Evolutionary conservation across 2,113 vertebrate genomes (phyloP).

Genomic region (Onychostruthus taczanowskii): DNA sequence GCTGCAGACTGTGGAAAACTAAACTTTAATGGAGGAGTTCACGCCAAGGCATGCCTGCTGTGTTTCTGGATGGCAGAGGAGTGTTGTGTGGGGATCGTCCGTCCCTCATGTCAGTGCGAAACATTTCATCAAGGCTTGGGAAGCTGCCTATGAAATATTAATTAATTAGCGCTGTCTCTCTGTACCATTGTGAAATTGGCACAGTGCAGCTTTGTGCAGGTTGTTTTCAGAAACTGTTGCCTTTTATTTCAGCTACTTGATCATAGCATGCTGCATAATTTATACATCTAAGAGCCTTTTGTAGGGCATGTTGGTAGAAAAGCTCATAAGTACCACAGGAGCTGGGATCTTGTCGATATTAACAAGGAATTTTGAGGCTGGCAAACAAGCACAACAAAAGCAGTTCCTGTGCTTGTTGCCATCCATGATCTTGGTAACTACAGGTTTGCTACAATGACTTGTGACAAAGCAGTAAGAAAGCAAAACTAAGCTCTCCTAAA

Average conservation of each 20-base stretch:
- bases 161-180: neutral
- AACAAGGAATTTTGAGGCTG: neutral
- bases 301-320: neutral
- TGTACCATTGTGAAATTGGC: neutral
- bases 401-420: neutral
- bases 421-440: neutral
- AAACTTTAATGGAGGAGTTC: neutral
- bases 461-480: constrained; percentile 29
- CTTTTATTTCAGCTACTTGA: constrained; percentile 36
- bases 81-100: neutral
- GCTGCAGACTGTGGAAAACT: neutral
- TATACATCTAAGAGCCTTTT: constrained; percentile 31
- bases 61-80: neutral
- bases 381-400: neutral
- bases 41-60: neutral
- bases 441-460: neutral
- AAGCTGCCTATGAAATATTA: constrained; percentile 16
- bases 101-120: neutral
- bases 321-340: neutral
- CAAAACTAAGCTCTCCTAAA: constrained; percentile 32
- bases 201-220: neutral
- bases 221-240: constrained; percentile 25
- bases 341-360: neutral
- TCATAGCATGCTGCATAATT: constrained; percentile 51
- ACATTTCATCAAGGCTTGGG: neutral